phyloP scores from a whole-genome alignment of 1,140 invertebrate species.

The Pantala flavescens region DNA sequence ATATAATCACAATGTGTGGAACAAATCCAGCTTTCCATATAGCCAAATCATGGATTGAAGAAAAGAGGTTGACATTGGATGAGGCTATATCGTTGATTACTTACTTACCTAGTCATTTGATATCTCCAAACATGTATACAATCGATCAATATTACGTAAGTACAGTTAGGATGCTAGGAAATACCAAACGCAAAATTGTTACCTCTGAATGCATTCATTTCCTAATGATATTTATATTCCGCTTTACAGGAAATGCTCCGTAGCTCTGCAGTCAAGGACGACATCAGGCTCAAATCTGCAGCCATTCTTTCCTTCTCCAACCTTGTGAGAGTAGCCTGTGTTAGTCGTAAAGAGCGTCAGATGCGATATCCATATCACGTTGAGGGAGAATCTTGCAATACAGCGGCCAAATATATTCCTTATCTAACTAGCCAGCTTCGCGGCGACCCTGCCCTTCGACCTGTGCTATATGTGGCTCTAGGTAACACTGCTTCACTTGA shows the following conservation, averaged over 20 bases:
- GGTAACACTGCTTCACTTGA: neutral
- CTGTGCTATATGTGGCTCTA: neutral
- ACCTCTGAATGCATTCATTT: too few relatives aligned
- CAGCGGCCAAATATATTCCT: neutral
- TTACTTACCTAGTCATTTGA: neutral
- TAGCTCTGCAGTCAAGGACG: neutral
- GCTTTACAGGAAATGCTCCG: neutral
- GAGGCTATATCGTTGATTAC: neutral
- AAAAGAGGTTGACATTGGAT: neutral
- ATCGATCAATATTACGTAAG: neutral
- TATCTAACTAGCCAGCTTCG: neutral
- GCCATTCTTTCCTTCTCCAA: neutral
- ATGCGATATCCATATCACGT: neutral
- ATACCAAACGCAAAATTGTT: too few relatives aligned
- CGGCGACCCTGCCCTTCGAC: neutral
- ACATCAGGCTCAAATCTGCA: neutral
- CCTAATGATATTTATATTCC: neutral
- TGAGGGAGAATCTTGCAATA: neutral
- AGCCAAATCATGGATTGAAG: constrained; percentile 14
- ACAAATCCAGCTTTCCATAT: constrained; percentile 17
- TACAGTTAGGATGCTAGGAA: neutral
- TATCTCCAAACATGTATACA: neutral
- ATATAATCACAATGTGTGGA: constrained; percentile 16
- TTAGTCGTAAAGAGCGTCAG: neutral
- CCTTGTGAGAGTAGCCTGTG: neutral